These are phyloP conservation scores for Cheilosia scutellata DNA, from an alignment of 2,888 invertebrate genomes.

Conservation along the genomic window DNA sequence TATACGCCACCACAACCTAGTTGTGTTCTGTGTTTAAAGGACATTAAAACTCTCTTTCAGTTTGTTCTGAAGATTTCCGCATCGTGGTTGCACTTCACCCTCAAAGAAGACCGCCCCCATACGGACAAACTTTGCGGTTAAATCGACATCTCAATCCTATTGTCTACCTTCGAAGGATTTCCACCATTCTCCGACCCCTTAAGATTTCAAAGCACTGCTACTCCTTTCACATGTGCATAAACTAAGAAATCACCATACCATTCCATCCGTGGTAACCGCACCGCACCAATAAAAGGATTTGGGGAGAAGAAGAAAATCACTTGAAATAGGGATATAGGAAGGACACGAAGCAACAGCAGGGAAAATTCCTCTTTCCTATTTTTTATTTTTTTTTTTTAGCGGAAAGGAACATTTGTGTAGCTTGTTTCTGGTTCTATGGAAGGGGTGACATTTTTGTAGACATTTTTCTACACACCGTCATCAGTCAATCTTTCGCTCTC, in stretches of 20 bases:
- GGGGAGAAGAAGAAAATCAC: conserved; percentile 7
- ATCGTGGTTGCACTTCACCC: conserved; percentile 64
- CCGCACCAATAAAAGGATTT: neutral
- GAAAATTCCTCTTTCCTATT: conserved; percentile 29
- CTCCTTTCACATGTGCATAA: conserved; percentile 44
- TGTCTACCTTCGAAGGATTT: conserved; percentile 65
- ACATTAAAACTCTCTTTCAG: conserved; percentile 47
- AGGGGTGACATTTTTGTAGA: conserved; percentile 51
- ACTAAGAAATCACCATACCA: conserved; percentile 29
- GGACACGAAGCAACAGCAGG: conserved; percentile 65
- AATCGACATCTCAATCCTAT: conserved; percentile 72
- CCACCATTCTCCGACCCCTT: neutral
- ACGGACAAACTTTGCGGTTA: conserved; percentile 66
- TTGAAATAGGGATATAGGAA: conserved; percentile 11
- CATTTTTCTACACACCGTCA: conserved; percentile 30
- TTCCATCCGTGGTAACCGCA: conserved; percentile 6
- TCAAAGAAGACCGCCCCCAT: conserved; percentile 34
- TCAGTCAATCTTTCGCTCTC: conserved; percentile 28
- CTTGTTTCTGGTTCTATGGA: conserved; percentile 10
- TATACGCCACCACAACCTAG: conserved; percentile 15
- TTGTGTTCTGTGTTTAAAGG: conserved; percentile 30
- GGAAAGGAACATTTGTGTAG: conserved; percentile 23
- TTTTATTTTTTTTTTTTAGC: conserved; percentile 7
- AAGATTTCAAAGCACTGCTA: conserved; percentile 16
- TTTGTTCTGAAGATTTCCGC: conserved; percentile 63